Base-by-base conservation (phyloP, 2,797 vertebrate species). In the Thripadectes ignobilis region DNA sequence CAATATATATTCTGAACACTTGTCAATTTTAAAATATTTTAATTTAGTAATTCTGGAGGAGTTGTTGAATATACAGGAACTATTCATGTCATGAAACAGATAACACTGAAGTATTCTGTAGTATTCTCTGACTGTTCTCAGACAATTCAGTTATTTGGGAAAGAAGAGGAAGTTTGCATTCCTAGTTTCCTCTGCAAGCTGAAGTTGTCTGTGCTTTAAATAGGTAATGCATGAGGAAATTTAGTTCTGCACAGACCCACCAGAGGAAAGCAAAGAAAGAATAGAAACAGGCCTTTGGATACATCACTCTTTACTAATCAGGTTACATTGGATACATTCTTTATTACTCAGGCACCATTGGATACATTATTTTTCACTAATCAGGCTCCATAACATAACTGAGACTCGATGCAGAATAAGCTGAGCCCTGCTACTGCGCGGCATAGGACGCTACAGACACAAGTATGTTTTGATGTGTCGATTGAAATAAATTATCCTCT, bases 381-480 rank as follows among this genome's bases (percentile, higher is more conserved):
- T 27, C 49, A 51, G 26, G 15, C 23, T 65, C 52, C 26, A 4
- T 52, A 58, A 48, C 14, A 4, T 29, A 58, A 21, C 24, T 9
- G 26, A 51, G 30, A 22, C 14, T 65, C n/a, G 54, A 86, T 13
- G 11, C 24, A 6, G 1, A 10, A n/a, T 21, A 14, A 29, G 27
- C 59, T 51, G 19, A 18, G 0, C 0, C 4, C 7, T 19, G n/a
- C 38, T 27, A 0, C 8, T 7, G 4, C 1, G 27, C 13, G 69
- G 13, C 4, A 0, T 1, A 2, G 1, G 36, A 2, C 1, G 3
- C 34, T 36, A 39, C 48, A 36, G 7, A 23, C 21, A 8, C 8
- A 12, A 8, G 32, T 10, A 5, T 15, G 1, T 49, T 29, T 22
- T 11, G 36, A n/a, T n/a, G 46, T 9, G 51, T 14, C 7, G 1